These are phyloP conservation scores for Phenacoccus solenopsis DNA, from an alignment of 1,140 invertebrate species.

Conservation along the genomic window DNA sequence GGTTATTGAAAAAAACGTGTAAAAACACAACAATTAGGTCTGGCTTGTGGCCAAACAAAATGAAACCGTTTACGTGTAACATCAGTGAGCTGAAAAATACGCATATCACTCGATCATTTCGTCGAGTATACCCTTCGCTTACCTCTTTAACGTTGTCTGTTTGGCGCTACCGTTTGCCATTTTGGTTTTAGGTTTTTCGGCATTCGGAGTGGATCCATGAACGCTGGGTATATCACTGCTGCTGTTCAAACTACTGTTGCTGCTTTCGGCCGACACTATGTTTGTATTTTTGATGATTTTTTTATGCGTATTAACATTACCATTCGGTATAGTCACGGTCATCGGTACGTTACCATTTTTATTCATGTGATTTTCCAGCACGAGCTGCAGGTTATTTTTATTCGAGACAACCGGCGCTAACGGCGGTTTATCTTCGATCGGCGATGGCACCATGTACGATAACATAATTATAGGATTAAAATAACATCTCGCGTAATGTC, in stretches of 20 bases:
- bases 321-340: neutral
- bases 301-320: neutral
- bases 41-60: too few species aligned
- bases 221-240: constrained; percentile 4
- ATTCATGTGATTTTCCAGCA: neutral
- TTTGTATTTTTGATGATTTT: neutral
- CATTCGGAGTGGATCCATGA: neutral
- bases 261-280: neutral
- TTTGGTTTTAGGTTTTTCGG: neutral
- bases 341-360: neutral
- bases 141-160: neutral
- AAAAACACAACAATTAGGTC: too few species aligned
- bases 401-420: neutral
- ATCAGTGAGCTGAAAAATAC: too few species aligned
- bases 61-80: too few species aligned
- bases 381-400: neutral
- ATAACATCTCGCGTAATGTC: neutral
- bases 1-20: too few species aligned
- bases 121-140: neutral
- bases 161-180: neutral
- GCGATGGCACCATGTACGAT: constrained; percentile 9
- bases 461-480: neutral
- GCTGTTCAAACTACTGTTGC: constrained; percentile 9
- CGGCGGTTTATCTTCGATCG: neutral
- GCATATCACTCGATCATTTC: too few species aligned